Evolutionary conservation across 2,113 vertebrate species (phyloP).

Genomic region (Tetrax tetrax): DNA sequence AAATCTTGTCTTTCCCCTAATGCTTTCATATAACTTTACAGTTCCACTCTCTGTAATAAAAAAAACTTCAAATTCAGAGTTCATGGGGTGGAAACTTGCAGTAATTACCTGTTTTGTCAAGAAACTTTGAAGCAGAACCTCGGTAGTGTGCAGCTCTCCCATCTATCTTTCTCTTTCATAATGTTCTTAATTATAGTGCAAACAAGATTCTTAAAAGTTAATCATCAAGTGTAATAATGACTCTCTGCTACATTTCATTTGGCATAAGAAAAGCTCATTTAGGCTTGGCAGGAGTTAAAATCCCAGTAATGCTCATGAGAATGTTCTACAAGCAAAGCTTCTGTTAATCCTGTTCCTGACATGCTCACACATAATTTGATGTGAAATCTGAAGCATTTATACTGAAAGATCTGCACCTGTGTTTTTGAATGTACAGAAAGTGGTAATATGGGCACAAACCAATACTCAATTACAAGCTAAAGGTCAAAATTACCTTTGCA

Average conservation of each 20-base stretch:
- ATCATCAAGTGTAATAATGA: neutral
- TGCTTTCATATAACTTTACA: neutral
- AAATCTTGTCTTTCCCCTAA: neutral
- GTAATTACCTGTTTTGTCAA: neutral
- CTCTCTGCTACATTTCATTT: conserved; percentile 13
- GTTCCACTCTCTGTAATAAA: neutral
- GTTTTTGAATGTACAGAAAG: neutral
- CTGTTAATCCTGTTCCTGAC: conserved; percentile 40
- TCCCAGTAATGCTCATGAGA: conserved; percentile 44
- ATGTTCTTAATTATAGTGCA: neutral
- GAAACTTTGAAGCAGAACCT: neutral
- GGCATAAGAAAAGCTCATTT: conserved; percentile 27
- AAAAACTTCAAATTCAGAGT: neutral
- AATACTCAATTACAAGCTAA: neutral
- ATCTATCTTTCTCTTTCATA: neutral
- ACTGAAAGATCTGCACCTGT: conserved; percentile 50
- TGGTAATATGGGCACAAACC: neutral
- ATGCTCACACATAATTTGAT: conserved; percentile 7
- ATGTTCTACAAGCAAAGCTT: conserved; percentile 33
- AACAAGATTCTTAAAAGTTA: conserved; percentile 18
- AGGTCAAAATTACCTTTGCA: conserved; percentile 35
- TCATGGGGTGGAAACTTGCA: neutral
- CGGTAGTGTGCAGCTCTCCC: neutral
- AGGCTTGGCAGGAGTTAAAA: conserved; percentile 52
- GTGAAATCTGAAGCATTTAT: conserved; percentile 9